Conservation (phyloP, 2,113 vertebrate genomes). For the Vidua macroura region DNA sequence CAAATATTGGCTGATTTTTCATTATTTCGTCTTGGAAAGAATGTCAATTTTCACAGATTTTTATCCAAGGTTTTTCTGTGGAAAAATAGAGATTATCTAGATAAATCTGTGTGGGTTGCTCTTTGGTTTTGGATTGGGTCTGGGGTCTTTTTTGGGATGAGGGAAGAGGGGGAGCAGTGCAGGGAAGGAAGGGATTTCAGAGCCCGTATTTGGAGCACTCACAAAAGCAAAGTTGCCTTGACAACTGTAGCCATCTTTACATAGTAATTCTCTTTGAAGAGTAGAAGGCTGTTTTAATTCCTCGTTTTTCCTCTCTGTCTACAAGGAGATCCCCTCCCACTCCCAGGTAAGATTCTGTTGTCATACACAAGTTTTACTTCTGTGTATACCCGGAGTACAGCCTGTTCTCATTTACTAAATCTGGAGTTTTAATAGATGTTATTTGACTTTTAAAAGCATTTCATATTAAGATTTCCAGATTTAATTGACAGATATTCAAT, state of each 20-base stretch:
- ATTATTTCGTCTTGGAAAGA: not conserved
- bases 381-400: not conserved
- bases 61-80: not conserved
- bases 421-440: constrained; percentile 44
- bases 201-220: not conserved
- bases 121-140: not conserved
- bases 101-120: not conserved
- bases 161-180: no score
- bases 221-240: constrained; percentile 59
- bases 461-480: constrained; percentile 51
- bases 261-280: not conserved
- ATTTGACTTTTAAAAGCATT: constrained; percentile 43
- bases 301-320: not conserved
- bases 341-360: constrained; percentile 6
- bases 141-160: not conserved
- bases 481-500: constrained; percentile 54
- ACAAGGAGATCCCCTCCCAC: not conserved
- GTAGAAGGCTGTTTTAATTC: constrained; percentile 14
- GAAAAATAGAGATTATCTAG: not conserved
- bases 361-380: not conserved
- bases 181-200: not conserved
- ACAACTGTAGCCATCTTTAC: constrained; percentile 52
- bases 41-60: not conserved
- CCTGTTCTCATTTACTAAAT: constrained; percentile 40
- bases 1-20: not conserved